Percentiles rank a stretch among this genome's conserved stretches.
Conservation (phyloP, 1,140 invertebrate species). For the Drosophila pseudoananassae region DNA sequence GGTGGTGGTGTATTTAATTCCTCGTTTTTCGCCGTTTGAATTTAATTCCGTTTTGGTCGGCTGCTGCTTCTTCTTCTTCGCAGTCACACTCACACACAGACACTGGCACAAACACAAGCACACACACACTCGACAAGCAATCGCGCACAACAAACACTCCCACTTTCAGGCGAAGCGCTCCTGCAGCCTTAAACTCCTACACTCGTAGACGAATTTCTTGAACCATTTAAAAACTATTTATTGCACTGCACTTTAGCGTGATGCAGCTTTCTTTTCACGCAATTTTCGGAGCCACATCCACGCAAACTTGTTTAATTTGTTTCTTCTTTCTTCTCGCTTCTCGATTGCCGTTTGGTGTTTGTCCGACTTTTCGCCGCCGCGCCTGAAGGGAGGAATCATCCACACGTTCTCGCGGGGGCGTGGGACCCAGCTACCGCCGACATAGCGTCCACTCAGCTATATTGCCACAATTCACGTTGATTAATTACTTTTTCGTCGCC, state of each 20-base stretch:
- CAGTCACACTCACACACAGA: conserved; percentile 68
- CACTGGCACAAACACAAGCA: conserved; percentile 31
- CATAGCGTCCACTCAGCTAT: conserved; percentile 17
- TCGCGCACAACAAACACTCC: conserved; percentile 23
- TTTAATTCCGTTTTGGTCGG: conserved; percentile 60
- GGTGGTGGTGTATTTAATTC: conserved; percentile 1
- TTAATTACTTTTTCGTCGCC: conserved; percentile 22
- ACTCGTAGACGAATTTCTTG: conserved; percentile 41
- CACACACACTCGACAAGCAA: conserved; percentile 9
- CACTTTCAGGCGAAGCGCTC: conserved; percentile 8
- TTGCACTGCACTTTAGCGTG: conserved; percentile 34
- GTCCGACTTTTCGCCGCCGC: conserved; percentile 8
- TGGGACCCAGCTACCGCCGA: conserved; percentile 30
- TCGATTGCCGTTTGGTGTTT: conserved; percentile 49
- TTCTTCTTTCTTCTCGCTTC: conserved; percentile 32
- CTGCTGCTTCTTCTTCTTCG: conserved; percentile 50
- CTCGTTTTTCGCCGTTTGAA: conserved; percentile 30
- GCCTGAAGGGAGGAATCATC: conserved; percentile 8
- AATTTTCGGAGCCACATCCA: conserved; percentile 45
- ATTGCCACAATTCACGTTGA: conserved; percentile 9
- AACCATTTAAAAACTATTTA: conserved; percentile 55
- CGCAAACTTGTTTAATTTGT: conserved; percentile 69
- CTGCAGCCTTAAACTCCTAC: conserved; percentile 50
- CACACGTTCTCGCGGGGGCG: conserved; percentile 20
- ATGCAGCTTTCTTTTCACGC: conserved; percentile 49